phyloP scores from a whole-genome alignment of 2,113 vertebrate genomes.

The Oxyruncus cristatus region DNA sequence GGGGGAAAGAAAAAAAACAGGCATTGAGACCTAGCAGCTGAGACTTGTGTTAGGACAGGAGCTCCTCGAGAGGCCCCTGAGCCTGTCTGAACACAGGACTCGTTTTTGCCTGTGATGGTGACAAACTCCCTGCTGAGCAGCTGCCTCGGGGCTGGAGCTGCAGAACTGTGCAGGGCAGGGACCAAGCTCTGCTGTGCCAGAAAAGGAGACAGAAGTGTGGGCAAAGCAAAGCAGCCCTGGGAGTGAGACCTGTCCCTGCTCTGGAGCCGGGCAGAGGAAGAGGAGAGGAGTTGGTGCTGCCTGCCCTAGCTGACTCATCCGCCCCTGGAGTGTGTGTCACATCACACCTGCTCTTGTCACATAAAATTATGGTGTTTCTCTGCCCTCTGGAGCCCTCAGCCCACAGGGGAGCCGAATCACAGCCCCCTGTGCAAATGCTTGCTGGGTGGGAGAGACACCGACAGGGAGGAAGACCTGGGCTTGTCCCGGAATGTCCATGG shows the following conservation, averaged over 20 bases:
- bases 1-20: background rate
- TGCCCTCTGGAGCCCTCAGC: accelerated
- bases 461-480: background rate
- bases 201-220: background rate
- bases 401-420: accelerated
- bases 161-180: background rate
- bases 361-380: background rate
- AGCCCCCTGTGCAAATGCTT: accelerated
- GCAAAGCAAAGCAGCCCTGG: background rate
- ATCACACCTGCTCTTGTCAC: background rate
- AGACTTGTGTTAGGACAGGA: background rate
- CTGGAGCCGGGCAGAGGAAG: background rate
- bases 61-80: background rate
- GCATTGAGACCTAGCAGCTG: accelerated
- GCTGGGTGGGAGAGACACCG: accelerated
- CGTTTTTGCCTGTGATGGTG: background rate
- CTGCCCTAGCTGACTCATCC: background rate
- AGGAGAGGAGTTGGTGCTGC: background rate
- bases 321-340: background rate
- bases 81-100: background rate
- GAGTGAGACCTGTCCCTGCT: background rate
- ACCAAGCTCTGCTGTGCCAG: background rate
- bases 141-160: background rate
- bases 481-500: background rate
- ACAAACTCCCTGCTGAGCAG: background rate